A percentile compares a stretch with the other conserved stretches of the same genome.
phyloP scores from a whole-genome alignment of 2,797 vertebrate genomes.

The Rhincodon typus region DNA sequence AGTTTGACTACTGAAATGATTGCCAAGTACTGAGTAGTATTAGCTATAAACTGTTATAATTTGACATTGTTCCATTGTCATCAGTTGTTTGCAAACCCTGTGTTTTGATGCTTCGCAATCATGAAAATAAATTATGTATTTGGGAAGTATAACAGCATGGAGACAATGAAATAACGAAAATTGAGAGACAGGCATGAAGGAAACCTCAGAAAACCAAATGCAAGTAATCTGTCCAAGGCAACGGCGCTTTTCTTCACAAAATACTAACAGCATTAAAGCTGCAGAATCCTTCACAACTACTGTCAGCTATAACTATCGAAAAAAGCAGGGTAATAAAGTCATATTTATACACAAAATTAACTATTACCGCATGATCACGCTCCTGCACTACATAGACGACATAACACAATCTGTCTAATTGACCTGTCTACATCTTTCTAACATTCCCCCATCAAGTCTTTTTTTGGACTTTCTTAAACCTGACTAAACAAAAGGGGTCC shows the following conservation, averaged over 20 bases:
- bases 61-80: neutral
- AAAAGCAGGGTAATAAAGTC: too few species aligned
- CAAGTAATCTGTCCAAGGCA: neutral
- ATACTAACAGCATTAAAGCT: constrained; percentile 15
- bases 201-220: neutral
- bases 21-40: neutral
- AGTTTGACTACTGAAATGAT: neutral
- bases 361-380: neutral
- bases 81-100: neutral
- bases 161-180: neutral
- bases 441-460: neutral
- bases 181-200: too few species aligned
- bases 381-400: neutral
- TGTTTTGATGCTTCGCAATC: neutral
- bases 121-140: neutral
- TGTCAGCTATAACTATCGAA: neutral
- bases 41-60: neutral
- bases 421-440: neutral
- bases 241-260: neutral
- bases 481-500: too few species aligned
- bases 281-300: neutral
- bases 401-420: neutral
- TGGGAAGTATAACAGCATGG: neutral
- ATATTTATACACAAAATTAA: too few species aligned
- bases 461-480: neutral